Evolutionary conservation across 2,888 invertebrate genomes (phyloP).

Genomic region (Seira ritae): DNA sequence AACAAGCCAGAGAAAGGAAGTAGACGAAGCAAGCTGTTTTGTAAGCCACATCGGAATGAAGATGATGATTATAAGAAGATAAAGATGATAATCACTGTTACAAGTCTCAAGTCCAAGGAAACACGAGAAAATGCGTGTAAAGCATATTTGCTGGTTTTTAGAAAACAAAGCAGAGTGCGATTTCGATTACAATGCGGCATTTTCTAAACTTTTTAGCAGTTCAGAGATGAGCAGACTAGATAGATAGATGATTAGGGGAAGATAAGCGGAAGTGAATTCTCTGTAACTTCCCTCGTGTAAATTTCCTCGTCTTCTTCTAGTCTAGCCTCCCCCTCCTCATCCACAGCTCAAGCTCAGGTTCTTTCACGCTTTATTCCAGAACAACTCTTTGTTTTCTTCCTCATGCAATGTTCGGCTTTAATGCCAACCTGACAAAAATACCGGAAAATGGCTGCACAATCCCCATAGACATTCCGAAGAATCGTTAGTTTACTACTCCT

Average conservation of each 20-base stretch:
- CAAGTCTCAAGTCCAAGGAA: neutral
- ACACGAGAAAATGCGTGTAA: slow-evolving; percentile 32
- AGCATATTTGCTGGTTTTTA: slow-evolving; percentile 6
- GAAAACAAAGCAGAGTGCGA: neutral
- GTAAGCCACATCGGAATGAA: neutral
- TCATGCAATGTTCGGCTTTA: neutral
- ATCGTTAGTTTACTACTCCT: neutral
- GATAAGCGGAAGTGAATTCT: slow-evolving; percentile 24
- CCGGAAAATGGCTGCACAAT: slow-evolving; percentile 11
- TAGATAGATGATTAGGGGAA: slow-evolving; percentile 24
- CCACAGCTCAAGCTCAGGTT: neutral
- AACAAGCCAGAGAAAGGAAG: too few species aligned
- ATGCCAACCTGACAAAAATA: slow-evolving; percentile 5
- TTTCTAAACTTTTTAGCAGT: slow-evolving; percentile 15
- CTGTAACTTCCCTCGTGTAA: slow-evolving; percentile 17
- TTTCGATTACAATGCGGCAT: slow-evolving; percentile 18
- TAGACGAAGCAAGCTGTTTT: neutral
- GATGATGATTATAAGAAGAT: neutral
- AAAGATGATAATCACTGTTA: neutral
- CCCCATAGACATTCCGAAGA: neutral
- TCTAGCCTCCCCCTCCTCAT: slow-evolving; percentile 5
- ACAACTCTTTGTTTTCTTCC: too few species aligned
- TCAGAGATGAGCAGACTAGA: slow-evolving; percentile 19
- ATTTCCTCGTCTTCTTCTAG: slow-evolving; percentile 4
- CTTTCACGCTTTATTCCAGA: too few species aligned